Evolutionary conservation across 2,113 vertebrate species (phyloP), one percentile per base, ranked within the genome.

Genomic region (Otus sunia): DNA sequence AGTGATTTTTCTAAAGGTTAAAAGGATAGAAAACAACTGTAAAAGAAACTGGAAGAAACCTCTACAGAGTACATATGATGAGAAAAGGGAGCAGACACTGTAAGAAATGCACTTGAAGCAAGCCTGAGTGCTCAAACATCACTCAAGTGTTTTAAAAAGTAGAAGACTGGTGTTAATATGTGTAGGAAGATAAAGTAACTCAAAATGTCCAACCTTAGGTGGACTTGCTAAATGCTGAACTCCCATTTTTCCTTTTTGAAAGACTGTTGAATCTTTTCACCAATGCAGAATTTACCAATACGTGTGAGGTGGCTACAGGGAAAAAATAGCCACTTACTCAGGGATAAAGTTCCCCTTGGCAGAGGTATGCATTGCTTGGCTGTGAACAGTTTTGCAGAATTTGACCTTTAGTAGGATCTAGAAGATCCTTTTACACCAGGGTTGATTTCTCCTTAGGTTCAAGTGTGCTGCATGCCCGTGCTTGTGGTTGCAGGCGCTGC

Each of bases 381-480:
- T 62, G n/a, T 37, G 52, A 50, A 69, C 41, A 55, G 12, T 4
- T 45, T 76, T 74, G 41, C 23, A 63, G 43, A 36, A 73, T 82
- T 34, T 89, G 50, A 58, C 20, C 43, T 82, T 50, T 15, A 30
- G 17, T 17, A 49, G 64, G 22, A 75, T 62, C 36, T 82, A 53
- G 66, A 90, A 93, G 58, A n/a, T 41, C 10, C 25, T 77, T 87
- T 82, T 64, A 56, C 15, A 60, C 15, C 13, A 34, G 17, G 43
- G 39, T 21, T 25, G 34, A 30, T 86, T 66, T 29, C 62, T 88
- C 26, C 2, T 1, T 21, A 32, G 49, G 34, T 77, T 55, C 16
- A 60, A 52, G 36, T 6, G 26, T 1, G 1, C 8, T 12, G 26
- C 3, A 2, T 1, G 2, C 13, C 41, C 0, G 0, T 32, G 32